Base-by-base conservation (phyloP, 2,888 invertebrate genomes). In the Drosophila niveifrons region DNA sequence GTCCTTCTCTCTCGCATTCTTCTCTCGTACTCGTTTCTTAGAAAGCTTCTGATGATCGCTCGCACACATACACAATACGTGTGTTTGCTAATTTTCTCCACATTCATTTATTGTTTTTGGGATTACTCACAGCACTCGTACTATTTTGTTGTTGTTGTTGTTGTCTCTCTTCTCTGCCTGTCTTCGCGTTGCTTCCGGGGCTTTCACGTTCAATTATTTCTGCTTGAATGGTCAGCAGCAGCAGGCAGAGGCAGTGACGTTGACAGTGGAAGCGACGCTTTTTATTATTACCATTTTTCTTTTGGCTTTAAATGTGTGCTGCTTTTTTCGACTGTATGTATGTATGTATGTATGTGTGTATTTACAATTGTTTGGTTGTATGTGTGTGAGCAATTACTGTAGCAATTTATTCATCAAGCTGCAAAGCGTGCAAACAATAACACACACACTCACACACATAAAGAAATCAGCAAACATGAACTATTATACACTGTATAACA, bases 381-480 rank as follows among this genome's bases (percentile, higher is more conserved):
- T 23, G 6, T 47, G 31, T 75, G 43, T 61, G 64, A 57, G 62
- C 87, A 86, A 82, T 86, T 77, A 75, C 76, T 59, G 58, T 62
- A 65, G 69, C 87, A 83, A 71, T 83, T 86, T 86, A 78, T 80
- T 80, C 75, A 78, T 75, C 66, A 72, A 65, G 52, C 57, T 62
- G 62, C 58, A 79, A 66, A 64, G 63, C 64, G 36, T 64, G 47
- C 72, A 61, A 75, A 57, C 72, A 58, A 75, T 53, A 43, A 43
- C 46, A 55, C 57, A 69, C 48, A 11, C 51, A 56, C 9, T 28
- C 61, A 41, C 9, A 34, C 29, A 28, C 13, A 44, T 44, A 43
- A 39, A 62, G 31, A 15, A 28, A 51, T 53, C 23, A 52, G 36
- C 44, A 29, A 55, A 61, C 15, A 36, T 36, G 36, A 36, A n/a